Percentiles rank a stretch among this genome's conserved stretches.
phyloP scores from a whole-genome alignment of 2,113 vertebrate genomes.

The Theristicus caerulescens region DNA sequence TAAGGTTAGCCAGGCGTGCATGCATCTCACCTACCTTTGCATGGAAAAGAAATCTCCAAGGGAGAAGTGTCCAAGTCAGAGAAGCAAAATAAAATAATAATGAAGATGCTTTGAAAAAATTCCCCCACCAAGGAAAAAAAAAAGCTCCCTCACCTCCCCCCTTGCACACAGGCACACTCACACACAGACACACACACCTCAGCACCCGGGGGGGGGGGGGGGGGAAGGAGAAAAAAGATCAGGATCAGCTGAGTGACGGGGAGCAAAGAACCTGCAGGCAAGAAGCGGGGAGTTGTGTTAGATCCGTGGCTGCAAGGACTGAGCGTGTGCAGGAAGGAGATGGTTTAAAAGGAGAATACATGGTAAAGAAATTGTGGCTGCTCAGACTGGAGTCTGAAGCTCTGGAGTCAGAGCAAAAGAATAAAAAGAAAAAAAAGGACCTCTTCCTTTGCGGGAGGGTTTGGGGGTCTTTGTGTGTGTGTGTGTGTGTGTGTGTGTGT shows the following conservation, averaged over 20 bases:
- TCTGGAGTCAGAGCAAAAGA: background rate
- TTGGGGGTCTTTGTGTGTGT: background rate
- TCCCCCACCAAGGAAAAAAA: background rate
- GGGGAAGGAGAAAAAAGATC: slow-evolving; percentile 30
- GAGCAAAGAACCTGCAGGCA: slow-evolving; percentile 62
- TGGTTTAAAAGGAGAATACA: slow-evolving; percentile 63
- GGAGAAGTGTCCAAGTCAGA: slow-evolving; percentile 61
- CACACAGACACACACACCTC: slow-evolving; percentile 27
- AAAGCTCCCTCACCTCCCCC: background rate
- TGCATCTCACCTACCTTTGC: slow-evolving; percentile 69
- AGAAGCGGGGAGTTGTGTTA: slow-evolving; percentile 58
- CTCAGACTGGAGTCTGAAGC: slow-evolving; percentile 30
- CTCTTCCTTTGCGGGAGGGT: background rate
- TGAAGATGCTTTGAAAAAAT: slow-evolving; percentile 28
- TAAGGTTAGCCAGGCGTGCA: slow-evolving; percentile 45
- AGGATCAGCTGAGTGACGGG: slow-evolving; percentile 70
- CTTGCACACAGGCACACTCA: slow-evolving; percentile 7
- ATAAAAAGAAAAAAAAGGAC: background rate
- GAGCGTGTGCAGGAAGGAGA: slow-evolving; percentile 61
- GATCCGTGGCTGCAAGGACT: slow-evolving; percentile 61
- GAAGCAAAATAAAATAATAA: slow-evolving; percentile 61
- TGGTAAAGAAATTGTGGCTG: slow-evolving; percentile 49
- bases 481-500: background rate
- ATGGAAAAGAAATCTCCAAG: slow-evolving; percentile 70
- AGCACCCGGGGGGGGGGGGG: background rate